Conservation (phyloP, 2,888 invertebrate genomes). For the Crepidodera aurea region DNA sequence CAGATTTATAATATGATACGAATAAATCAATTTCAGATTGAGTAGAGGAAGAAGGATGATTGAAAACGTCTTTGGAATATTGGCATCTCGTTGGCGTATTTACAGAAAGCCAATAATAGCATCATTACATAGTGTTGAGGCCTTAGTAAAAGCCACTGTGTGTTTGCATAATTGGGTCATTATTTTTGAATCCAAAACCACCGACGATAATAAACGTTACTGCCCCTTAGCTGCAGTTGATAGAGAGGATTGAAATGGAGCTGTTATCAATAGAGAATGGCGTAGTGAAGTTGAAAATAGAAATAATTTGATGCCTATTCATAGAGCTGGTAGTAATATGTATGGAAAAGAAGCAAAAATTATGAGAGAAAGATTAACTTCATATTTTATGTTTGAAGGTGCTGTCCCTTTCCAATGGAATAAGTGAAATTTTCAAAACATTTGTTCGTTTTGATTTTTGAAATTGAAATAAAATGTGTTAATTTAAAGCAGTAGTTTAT, state of each 20-base stretch:
- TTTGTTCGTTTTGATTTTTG: too few relatives aligned
- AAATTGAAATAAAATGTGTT: too few relatives aligned
- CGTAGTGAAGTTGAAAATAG: not conserved
- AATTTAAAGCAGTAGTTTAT: too few relatives aligned
- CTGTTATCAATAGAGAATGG: constrained; percentile 9
- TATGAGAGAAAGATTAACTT: constrained; percentile 10
- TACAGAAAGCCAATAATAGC: constrained; percentile 15
- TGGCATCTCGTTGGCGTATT: constrained; percentile 3
- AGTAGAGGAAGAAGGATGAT: too few relatives aligned
- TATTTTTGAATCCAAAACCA: not conserved
- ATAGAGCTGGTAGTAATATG: constrained; percentile 6
- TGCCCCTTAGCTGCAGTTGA: constrained; percentile 11
- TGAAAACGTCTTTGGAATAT: too few relatives aligned
- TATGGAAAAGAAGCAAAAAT: constrained; percentile 12
- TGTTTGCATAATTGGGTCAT: constrained; percentile 21
- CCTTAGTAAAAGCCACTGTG: constrained; percentile 15
- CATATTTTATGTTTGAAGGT: constrained; percentile 14
- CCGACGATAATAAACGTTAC: constrained; percentile 5
- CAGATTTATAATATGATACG: constrained; percentile 1
- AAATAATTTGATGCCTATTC: not conserved
- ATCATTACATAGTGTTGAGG: not conserved
- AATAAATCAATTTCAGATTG: too few relatives aligned
- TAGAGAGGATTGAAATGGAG: too few relatives aligned
- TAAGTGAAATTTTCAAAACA: not conserved
- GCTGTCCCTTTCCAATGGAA: constrained; percentile 19